Evolutionary conservation across 2,888 invertebrate species (phyloP).

Genomic region (Gastrophysa polygoni): DNA sequence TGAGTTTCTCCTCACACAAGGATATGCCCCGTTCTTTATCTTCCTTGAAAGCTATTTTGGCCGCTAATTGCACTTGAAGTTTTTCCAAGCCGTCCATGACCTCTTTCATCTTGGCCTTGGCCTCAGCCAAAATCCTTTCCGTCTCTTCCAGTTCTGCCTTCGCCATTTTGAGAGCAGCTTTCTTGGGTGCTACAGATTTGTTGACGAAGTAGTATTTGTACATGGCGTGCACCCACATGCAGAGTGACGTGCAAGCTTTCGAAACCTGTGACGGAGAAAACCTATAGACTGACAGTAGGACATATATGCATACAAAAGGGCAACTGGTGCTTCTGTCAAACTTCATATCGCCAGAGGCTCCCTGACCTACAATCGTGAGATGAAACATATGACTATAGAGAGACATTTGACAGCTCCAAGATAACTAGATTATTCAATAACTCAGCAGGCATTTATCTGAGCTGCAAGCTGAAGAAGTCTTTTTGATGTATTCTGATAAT

Average conservation of each 20-base stretch:
- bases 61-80: conserved; percentile 72
- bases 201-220: conserved; percentile 91
- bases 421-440: too few species aligned
- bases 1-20: conserved; percentile 77
- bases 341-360: too few species aligned
- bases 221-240: conserved; percentile 93
- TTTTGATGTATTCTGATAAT: too few species aligned
- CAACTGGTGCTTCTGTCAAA: too few species aligned
- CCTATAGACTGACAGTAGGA: too few species aligned
- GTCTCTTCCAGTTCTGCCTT: conserved; percentile 70
- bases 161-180: conserved; percentile 78
- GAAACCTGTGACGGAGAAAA: conserved; percentile 67
- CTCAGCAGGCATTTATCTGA: too few species aligned
- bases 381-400: too few species aligned
- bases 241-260: conserved; percentile 80
- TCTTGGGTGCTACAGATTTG: conserved; percentile 84
- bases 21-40: conserved; percentile 78
- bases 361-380: too few species aligned
- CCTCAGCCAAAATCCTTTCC: conserved; percentile 69
- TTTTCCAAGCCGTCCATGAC: conserved; percentile 78
- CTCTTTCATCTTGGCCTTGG: conserved; percentile 79
- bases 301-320: too few species aligned
- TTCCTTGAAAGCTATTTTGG: conserved; percentile 73
- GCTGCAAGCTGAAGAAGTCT: too few species aligned
- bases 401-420: too few species aligned